phyloP scores from a whole-genome alignment of 2,797 vertebrate species.

The Euthynnus affinis region DNA sequence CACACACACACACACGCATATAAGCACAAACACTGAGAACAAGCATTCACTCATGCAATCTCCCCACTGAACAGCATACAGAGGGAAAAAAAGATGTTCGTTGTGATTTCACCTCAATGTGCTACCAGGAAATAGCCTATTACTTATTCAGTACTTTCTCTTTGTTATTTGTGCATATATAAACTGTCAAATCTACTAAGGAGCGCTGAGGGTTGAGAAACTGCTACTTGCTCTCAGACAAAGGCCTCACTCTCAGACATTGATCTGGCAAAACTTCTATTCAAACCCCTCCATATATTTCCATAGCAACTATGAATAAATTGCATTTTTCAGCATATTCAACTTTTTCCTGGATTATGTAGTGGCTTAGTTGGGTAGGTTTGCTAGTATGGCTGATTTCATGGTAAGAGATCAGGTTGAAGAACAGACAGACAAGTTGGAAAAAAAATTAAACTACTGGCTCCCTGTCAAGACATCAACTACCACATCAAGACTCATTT shows the following conservation, averaged over 20 bases:
- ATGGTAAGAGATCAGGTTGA: constrained; percentile 9
- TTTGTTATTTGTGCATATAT: constrained; percentile 87
- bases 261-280: constrained; percentile 82
- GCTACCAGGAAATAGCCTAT: constrained; percentile 85
- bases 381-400: constrained; percentile 48
- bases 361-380: constrained; percentile 45
- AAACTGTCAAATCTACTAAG: constrained; percentile 81
- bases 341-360: constrained; percentile 53
- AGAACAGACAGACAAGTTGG: constrained; percentile 20
- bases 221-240: constrained; percentile 76
- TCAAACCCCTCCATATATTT: constrained; percentile 75
- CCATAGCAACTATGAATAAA: constrained; percentile 74
- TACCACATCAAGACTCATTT: not conserved
- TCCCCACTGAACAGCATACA: constrained; percentile 76
- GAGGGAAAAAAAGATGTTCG: constrained; percentile 75
- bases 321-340: constrained; percentile 69
- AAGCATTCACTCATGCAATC: constrained; percentile 67
- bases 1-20: constrained; percentile 5
- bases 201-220: constrained; percentile 73
- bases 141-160: constrained; percentile 85
- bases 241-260: constrained; percentile 77
- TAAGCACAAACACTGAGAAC: constrained; percentile 73
- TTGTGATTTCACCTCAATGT: constrained; percentile 85
- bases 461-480: constrained; percentile 6
- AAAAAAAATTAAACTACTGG: constrained; percentile 25